Percentiles rank a stretch among this genome's conserved stretches.
Evolutionary conservation across 1,140 invertebrate species (phyloP).

Genomic region (Coenobita brevimanus): DNA sequence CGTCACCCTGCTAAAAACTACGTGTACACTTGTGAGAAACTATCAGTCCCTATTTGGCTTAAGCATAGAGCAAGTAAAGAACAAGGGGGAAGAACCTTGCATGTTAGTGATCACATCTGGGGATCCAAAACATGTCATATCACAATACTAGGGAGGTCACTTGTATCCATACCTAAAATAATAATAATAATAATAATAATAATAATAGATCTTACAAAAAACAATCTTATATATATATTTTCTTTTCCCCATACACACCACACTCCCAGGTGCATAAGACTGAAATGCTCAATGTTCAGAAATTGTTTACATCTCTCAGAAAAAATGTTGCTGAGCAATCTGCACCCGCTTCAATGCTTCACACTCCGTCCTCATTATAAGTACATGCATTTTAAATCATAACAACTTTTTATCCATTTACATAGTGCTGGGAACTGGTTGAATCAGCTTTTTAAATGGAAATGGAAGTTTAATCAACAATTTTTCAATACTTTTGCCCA

Average conservation of each 20-base stretch:
- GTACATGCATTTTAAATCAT: no score
- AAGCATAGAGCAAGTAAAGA: slow-evolving; percentile 49
- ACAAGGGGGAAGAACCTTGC: slow-evolving; percentile 45
- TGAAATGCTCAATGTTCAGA: no score
- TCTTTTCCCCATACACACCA: slow-evolving; percentile 37
- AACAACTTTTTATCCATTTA: no score
- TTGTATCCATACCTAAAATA: slow-evolving; percentile 45
- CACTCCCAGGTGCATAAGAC: no score
- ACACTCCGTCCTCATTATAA: background rate
- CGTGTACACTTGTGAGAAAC: slow-evolving; percentile 38
- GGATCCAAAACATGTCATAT: slow-evolving; percentile 50
- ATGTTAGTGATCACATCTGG: slow-evolving; percentile 51
- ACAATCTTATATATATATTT: slow-evolving; percentile 25
- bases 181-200: slow-evolving; percentile 32
- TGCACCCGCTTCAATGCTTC: slow-evolving; percentile 32
- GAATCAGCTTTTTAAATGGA: no score
- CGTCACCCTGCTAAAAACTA: slow-evolving; percentile 32
- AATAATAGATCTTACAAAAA: slow-evolving; percentile 48
- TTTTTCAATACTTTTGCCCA: background rate
- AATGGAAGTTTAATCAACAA: no score
- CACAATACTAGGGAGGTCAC: slow-evolving; percentile 58
- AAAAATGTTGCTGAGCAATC: no score
- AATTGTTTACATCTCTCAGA: no score
- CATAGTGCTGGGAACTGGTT: no score
- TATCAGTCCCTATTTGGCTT: slow-evolving; percentile 39